phyloP scores from a whole-genome alignment of 1,140 invertebrate species.

The Leptopilina boulardi region DNA sequence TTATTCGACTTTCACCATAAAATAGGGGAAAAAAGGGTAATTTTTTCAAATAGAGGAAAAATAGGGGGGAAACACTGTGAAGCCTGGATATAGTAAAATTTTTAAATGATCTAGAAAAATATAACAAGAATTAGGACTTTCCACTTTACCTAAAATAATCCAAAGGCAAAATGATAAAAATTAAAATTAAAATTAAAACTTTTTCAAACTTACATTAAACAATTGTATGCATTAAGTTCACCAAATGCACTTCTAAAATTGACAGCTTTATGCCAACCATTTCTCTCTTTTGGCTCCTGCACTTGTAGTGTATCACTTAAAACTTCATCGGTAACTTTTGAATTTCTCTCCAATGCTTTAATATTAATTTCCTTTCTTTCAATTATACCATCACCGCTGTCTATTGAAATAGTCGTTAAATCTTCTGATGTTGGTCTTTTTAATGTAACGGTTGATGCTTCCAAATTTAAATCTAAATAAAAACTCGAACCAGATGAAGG shows the following conservation, averaged over 20 bases:
- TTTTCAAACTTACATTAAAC: conserved; percentile 72
- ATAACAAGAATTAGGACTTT: no score
- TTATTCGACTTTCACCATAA: no score
- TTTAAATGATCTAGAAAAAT: no score
- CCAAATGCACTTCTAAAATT: conserved; percentile 76
- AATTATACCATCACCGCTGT: conserved; percentile 57
- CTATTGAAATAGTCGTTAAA: conserved; percentile 59
- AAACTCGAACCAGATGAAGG: conserved; percentile 80
- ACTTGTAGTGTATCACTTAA: conserved; percentile 69
- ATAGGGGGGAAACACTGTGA: no score
- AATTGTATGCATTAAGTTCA: conserved; percentile 75
- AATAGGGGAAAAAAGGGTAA: no score
- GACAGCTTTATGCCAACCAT: conserved; percentile 78
- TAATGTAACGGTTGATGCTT: conserved; percentile 80
- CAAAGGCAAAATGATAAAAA: no score
- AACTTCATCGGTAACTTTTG: conserved; percentile 69
- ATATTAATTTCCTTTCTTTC: conserved; percentile 64
- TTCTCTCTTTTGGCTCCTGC: conserved; percentile 69
- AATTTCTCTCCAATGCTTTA: conserved; percentile 58
- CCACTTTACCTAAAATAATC: no score
- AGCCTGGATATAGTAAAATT: no score
- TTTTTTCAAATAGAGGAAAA: no score
- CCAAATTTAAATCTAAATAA: conserved; percentile 81
- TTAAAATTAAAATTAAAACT: not conserved
- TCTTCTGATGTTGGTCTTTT: conserved; percentile 75